Conservation (phyloP, 2,888 invertebrate genomes). For the Sarcophaga variegata region DNA sequence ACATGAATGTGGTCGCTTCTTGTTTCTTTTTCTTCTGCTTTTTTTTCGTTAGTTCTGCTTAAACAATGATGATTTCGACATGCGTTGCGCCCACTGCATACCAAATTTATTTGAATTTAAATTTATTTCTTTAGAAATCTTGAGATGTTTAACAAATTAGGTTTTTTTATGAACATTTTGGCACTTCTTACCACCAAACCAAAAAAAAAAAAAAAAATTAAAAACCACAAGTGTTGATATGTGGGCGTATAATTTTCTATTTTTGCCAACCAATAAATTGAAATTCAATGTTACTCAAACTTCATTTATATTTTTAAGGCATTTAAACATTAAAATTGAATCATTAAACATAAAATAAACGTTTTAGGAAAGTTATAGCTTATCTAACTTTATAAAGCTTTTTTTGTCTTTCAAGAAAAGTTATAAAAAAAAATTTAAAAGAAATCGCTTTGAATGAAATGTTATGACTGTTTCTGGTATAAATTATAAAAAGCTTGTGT, state of each 20-base stretch:
- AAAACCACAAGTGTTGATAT: constrained; percentile 34
- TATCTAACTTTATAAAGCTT: no score
- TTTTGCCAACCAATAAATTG: constrained; percentile 11
- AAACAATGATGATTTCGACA: constrained; percentile 31
- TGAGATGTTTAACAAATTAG: constrained; percentile 29
- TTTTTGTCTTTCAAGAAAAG: no score
- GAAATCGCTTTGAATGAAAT: no score
- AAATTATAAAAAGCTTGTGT: no score
- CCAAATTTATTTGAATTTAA: constrained; percentile 27
- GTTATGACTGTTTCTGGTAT: no score
- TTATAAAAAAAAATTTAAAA: no score
- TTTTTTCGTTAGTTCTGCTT: not conserved
- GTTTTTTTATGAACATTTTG: not conserved
- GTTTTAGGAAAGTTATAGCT: no score
- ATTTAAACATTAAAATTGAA: not conserved
- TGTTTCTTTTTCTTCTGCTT: not conserved
- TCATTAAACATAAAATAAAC: no score
- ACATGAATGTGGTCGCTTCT: not conserved
- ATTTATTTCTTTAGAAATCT: constrained; percentile 14
- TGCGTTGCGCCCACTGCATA: constrained; percentile 52
- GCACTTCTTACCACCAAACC: not conserved
- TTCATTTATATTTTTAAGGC: constrained; percentile 15
- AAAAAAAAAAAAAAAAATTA: not conserved
- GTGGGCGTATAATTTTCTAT: constrained; percentile 36
- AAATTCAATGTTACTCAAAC: constrained; percentile 37